These are phyloP conservation scores for Hyperoodon ampullatus DNA, from an alignment of 2,113 vertebrate species.

Conservation along the genomic window DNA sequence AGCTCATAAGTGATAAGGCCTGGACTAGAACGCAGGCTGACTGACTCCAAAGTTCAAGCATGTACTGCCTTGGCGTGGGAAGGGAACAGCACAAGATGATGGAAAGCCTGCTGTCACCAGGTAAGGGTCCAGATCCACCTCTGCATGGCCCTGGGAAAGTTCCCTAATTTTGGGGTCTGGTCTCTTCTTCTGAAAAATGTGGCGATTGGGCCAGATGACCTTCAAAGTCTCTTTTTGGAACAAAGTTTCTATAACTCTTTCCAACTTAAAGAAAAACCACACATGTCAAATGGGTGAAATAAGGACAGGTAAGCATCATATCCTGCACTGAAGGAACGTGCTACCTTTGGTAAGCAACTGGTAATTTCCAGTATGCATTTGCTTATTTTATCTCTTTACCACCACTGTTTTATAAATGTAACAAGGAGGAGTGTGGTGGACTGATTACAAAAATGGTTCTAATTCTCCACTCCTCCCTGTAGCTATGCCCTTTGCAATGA, in stretches of 20 bases:
- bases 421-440: neutral
- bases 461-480: neutral
- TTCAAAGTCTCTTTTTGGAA: conserved; percentile 1
- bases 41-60: neutral
- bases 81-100: neutral
- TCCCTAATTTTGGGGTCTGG: neutral
- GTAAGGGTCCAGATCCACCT: neutral
- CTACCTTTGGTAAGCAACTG: neutral
- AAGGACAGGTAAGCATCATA: neutral
- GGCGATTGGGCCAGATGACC: neutral
- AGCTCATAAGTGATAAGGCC: neutral
- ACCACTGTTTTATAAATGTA: neutral
- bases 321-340: neutral
- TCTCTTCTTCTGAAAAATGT: neutral
- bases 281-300: neutral
- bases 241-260: neutral
- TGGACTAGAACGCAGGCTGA: neutral
- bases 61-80: neutral
- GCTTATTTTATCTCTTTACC: neutral
- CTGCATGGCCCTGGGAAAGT: neutral
- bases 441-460: neutral
- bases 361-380: neutral
- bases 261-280: neutral
- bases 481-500: neutral
- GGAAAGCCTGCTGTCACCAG: neutral